Conservation (phyloP, 2,888 invertebrate species). For the Cerastis rubricosa region DNA sequence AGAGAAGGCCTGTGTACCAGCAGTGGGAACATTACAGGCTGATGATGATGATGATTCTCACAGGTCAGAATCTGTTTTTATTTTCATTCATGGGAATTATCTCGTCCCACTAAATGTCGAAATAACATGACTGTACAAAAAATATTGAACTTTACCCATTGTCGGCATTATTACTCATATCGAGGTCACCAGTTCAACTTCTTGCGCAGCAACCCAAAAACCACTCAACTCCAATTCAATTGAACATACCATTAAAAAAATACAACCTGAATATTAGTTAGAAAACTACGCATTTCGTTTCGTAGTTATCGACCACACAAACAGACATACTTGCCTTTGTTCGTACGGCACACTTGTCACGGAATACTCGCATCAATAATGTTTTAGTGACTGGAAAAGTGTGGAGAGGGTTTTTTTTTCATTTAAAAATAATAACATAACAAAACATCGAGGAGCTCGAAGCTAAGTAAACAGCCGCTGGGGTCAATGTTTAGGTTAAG, state of each 20-base stretch:
- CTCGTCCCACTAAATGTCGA: background rate
- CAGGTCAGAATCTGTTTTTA: background rate
- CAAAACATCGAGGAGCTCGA: too few relatives aligned
- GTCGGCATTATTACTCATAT: background rate
- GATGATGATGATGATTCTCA: too few relatives aligned
- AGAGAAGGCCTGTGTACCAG: too few relatives aligned
- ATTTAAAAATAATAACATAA: background rate
- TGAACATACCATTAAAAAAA: conserved; percentile 34
- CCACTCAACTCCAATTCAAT: conserved; percentile 15
- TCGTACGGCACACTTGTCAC: conserved; percentile 83
- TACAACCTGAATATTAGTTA: conserved; percentile 41
- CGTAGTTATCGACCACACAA: conserved; percentile 80
- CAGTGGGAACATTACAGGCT: too few relatives aligned
- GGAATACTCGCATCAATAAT: conserved; percentile 89
- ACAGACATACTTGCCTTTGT: conserved; percentile 76
- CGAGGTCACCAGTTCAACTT: background rate
- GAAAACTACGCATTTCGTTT: conserved; percentile 53
- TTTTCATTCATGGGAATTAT: background rate
- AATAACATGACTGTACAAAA: background rate
- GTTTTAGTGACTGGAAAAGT: conserved; percentile 66
- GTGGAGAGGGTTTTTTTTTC: conserved; percentile 70
- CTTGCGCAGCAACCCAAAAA: background rate
- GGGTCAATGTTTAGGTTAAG: too few relatives aligned
- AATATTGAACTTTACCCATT: background rate
- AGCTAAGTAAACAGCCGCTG: too few relatives aligned